phyloP scores from a whole-genome alignment of 92 coral and sea anemone species.

The Bergia sp. region DNA sequence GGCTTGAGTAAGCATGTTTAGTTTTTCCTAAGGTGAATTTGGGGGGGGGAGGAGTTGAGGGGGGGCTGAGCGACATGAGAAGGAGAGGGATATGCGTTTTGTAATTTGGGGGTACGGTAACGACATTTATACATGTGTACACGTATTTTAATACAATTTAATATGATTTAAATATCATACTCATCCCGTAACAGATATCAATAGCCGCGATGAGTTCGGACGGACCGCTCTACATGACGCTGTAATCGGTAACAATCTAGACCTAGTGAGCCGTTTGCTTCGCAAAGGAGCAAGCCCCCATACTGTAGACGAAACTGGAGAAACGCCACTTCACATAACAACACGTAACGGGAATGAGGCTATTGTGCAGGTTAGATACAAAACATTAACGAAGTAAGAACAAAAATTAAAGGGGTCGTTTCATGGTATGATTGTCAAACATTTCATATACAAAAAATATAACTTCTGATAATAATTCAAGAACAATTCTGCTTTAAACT shows the following conservation, averaged over 20 bases:
- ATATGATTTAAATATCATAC: not conserved
- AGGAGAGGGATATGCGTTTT: no score
- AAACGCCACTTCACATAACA: constrained; percentile 74
- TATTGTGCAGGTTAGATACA: constrained; percentile 56
- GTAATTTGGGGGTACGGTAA: no score
- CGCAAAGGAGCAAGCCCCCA: constrained; percentile 65
- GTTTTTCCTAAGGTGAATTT: no score
- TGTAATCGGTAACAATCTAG: constrained; percentile 64
- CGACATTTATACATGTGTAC: no score
- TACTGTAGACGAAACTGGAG: constrained; percentile 69
- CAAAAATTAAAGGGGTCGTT: not conserved
- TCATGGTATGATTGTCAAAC: not conserved
- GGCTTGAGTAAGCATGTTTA: no score
- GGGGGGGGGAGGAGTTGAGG: no score
- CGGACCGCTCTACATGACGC: constrained; percentile 76
- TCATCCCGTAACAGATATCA: constrained; percentile 45
- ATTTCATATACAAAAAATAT: no score
- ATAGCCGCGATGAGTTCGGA: constrained; percentile 66
- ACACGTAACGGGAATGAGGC: constrained; percentile 72
- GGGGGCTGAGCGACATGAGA: no score
- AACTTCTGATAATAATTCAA: no score
- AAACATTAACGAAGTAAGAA: not conserved
- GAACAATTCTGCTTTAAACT: not conserved
- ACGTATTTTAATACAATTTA: no score
- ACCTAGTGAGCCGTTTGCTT: constrained; percentile 54